A percentile compares a stretch with the other conserved stretches of the same genome.
Conservation (phyloP, 1,140 invertebrate species). For the Schlechtendalia chinensis region DNA sequence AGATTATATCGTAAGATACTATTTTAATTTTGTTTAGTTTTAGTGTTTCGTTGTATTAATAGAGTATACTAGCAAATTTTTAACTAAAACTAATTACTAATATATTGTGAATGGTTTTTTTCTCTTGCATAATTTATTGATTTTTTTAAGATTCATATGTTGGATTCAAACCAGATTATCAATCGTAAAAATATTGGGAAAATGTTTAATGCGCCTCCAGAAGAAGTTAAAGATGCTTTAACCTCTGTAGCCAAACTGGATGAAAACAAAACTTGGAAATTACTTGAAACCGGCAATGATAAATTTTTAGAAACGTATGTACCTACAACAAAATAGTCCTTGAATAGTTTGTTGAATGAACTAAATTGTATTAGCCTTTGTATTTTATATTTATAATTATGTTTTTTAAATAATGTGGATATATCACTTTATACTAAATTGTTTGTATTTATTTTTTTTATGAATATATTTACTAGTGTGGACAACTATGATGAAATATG, state of each 20-base stretch:
- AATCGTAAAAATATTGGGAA: slow-evolving; percentile 13
- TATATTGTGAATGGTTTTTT: no score
- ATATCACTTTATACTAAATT: not conserved
- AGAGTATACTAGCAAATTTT: no score
- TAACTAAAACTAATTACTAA: no score
- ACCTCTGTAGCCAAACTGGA: slow-evolving; percentile 12
- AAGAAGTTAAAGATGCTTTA: slow-evolving; percentile 33
- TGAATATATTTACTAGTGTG: not conserved
- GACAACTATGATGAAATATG: slow-evolving; percentile 5
- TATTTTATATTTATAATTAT: not conserved
- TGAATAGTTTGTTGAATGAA: not conserved
- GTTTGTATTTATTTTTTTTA: not conserved
- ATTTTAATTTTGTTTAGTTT: not conserved
- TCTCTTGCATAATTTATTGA: no score
- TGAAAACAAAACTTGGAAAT: slow-evolving; percentile 17
- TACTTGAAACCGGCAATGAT: not conserved
- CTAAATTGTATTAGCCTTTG: not conserved
- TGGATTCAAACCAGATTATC: slow-evolving; percentile 14
- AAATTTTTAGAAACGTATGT: slow-evolving; percentile 33
- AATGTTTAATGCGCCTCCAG: slow-evolving; percentile 38
- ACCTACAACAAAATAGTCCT: not conserved
- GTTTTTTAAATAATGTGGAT: no score
- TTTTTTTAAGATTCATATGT: slow-evolving; percentile 14
- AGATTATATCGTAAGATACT: slow-evolving; percentile 35
- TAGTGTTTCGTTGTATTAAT: no score